phyloP scores from a whole-genome alignment of 2,797 vertebrate species.

The Polyboroides typus region DNA sequence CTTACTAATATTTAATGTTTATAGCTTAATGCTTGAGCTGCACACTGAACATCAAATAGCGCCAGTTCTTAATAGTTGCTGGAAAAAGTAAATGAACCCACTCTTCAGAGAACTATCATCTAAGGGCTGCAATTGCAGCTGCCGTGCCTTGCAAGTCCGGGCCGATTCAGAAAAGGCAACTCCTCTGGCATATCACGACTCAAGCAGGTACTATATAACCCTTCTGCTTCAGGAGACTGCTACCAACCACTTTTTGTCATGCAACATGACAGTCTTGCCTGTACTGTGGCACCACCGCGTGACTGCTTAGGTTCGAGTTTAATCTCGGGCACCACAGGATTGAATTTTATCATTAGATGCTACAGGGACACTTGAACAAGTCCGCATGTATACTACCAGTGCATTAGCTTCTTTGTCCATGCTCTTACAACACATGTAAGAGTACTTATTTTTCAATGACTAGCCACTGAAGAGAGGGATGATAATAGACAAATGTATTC shows the following conservation, averaged over 20 bases:
- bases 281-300: rapidly evolving
- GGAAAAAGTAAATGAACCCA: neutral
- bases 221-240: neutral
- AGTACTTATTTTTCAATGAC: neutral
- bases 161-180: neutral
- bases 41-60: neutral
- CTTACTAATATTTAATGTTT: neutral
- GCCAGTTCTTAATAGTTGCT: neutral
- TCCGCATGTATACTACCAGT: rapidly evolving
- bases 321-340: neutral
- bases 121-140: neutral
- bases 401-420: neutral
- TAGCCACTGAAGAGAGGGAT: neutral
- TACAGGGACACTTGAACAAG: rapidly evolving
- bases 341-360: neutral
- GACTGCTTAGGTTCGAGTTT: neutral
- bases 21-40: neutral
- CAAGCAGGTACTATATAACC: neutral
- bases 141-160: neutral
- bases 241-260: neutral
- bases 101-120: neutral
- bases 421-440: neutral
- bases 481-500: neutral
- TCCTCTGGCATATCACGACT: neutral
- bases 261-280: neutral